phyloP scores from a whole-genome alignment of 2,113 vertebrate species.

The western clawed frog (Xenopus tropicalis) region DNA sequence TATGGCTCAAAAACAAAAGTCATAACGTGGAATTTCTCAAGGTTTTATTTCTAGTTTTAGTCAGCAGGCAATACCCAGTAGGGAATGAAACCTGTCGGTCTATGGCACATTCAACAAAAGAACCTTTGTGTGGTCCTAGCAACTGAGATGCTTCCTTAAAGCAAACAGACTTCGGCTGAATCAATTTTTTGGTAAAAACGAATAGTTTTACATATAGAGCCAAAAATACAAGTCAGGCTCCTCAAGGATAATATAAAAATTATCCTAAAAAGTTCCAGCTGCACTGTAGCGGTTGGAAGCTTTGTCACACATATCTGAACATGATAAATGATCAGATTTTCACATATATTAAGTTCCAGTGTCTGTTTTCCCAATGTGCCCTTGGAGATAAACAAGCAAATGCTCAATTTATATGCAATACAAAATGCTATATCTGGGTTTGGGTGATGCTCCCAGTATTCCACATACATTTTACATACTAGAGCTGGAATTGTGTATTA shows the following conservation, averaged over 20 bases:
- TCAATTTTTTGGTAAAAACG: background rate
- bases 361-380: too few species aligned
- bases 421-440: too few species aligned
- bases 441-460: too few species aligned
- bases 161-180: background rate
- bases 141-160: conserved; percentile 9
- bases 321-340: background rate
- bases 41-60: conserved; percentile 26
- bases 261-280: too few species aligned
- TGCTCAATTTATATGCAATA: too few species aligned
- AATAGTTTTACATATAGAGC: background rate
- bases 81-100: conserved; percentile 32
- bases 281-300: too few species aligned
- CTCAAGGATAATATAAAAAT: background rate
- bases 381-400: too few species aligned
- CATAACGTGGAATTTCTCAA: conserved; percentile 38
- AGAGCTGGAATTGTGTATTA: too few species aligned
- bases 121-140: conserved; percentile 18
- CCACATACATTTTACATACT: too few species aligned
- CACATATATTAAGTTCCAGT: background rate
- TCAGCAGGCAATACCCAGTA: conserved; percentile 35
- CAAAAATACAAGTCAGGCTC: background rate
- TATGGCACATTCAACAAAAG: conserved; percentile 29
- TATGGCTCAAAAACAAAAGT: conserved; percentile 25
- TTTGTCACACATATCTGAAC: background rate